Base-by-base conservation (phyloP, 2,797 vertebrate species). In the Notoglanidium macrostoma region DNA sequence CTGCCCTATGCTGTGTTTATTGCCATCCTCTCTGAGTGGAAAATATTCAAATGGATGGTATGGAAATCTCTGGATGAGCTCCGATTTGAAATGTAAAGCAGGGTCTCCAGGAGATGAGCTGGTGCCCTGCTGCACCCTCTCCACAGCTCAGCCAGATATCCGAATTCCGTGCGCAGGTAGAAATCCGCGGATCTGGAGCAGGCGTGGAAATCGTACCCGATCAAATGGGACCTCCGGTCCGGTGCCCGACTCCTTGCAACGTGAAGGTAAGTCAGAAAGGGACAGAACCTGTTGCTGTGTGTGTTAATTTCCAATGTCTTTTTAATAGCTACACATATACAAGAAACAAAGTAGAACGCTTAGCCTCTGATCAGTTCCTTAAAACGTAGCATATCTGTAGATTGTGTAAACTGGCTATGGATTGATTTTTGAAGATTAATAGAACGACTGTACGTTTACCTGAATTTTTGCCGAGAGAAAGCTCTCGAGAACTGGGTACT, bases 11-110 rank as follows among this genome's bases (percentile, higher is more conserved):
- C 87, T 77, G 85, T 73, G 85, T 90, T 89, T 89, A 84, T 84
- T 84, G 87, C 87, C 83, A 78, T 73, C 83, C 87, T 91, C 93
- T 92, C 91, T 89, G 86, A 88, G 95, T 96, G 95, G 95, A 96
- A 91, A 96, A 96, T 96, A 95, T 95, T 95, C 94, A 96, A 96
- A 96, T 95, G 90, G 91, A 88, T 93, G 86, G 94, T 96, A 96
- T 96, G 96, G 95, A 96, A 96, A 96, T 96, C 92, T 91, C 90
- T 93, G 91, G 88, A 95, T 95, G 94, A 94, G 94, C 88, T 91
- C 92, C 92, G 92, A 95, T 96, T 96, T 95, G 95, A 92, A 93
- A 96, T 96, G 95, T 96, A 96, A 96, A 96, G 91, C 92, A 96
- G 94, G 88, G 14, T 89, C 84, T 85, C 83, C 90, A 90, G 90